These are phyloP conservation scores for Sebastiscus tertius DNA, from an alignment of 2,797 vertebrate species.

Conservation along the genomic window DNA sequence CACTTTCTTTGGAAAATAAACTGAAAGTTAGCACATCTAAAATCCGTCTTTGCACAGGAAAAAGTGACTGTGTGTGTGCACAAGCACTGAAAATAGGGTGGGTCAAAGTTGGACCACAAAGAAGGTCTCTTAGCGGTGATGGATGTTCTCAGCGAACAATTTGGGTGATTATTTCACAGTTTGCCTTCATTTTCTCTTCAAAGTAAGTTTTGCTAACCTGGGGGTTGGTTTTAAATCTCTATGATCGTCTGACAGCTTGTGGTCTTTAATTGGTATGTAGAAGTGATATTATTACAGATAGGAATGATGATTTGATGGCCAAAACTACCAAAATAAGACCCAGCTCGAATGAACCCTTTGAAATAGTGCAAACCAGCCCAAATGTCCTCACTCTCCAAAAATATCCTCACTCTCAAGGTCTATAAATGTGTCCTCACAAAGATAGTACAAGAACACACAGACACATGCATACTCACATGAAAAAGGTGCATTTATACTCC, in stretches of 20 bases:
- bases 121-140: constrained; percentile 29
- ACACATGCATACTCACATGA: not conserved
- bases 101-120: constrained; percentile 18
- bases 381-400: constrained; percentile 10
- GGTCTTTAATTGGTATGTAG: not conserved
- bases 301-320: constrained; percentile 17
- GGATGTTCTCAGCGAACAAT: constrained; percentile 29
- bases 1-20: not conserved
- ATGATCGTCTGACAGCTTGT: constrained; percentile 11
- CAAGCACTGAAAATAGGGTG: not conserved
- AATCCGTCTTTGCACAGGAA: not conserved
- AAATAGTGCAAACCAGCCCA: constrained; percentile 9
- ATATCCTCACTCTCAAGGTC: not conserved
- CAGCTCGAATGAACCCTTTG: constrained; percentile 13
- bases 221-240: constrained; percentile 18
- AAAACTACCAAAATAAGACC: constrained; percentile 23
- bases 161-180: constrained; percentile 52
- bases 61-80: not conserved
- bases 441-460: not conserved
- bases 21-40: not conserved
- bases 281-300: constrained; percentile 5
- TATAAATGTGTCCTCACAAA: constrained; percentile 8
- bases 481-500: constrained; percentile 4
- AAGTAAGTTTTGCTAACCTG: constrained; percentile 51
- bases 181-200: constrained; percentile 54